A percentile compares a stretch with the other conserved stretches of the same genome.
Conservation (phyloP, 2,797 vertebrate species). For the Cuniculus paca region DNA sequence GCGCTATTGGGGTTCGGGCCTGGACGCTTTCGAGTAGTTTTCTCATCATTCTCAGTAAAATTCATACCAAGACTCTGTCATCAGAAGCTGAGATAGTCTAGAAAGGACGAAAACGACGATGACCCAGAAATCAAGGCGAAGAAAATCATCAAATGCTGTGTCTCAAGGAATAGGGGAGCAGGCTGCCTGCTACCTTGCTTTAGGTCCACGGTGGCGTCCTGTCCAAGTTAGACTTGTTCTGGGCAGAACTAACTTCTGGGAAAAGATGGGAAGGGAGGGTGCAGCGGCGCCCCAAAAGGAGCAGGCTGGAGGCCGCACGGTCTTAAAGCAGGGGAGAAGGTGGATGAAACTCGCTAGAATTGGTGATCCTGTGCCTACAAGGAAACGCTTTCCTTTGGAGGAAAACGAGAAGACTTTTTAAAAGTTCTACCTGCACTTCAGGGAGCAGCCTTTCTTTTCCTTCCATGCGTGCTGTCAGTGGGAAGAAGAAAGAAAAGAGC, state of each 20-base stretch:
- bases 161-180: neutral
- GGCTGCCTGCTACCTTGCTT: neutral
- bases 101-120: neutral
- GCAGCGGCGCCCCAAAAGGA: neutral
- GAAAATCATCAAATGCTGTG: neutral
- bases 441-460: slow-evolving; percentile 3
- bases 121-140: neutral
- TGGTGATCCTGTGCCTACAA: neutral
- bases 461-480: neutral
- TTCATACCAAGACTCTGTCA: neutral
- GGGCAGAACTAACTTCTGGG: neutral
- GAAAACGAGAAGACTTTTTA: slow-evolving; percentile 33
- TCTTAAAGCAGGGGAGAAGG: neutral
- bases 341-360: neutral
- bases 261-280: neutral
- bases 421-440: neutral
- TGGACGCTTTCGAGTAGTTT: neutral
- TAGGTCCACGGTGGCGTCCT: neutral
- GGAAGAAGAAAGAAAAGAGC: neutral
- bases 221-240: neutral
- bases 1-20: neutral
- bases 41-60: neutral
- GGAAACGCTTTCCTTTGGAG: slow-evolving; percentile 14
- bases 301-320: neutral
- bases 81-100: neutral